Conservation (phyloP, 2,113 vertebrate genomes). For the Todiramphus saurophagus region DNA sequence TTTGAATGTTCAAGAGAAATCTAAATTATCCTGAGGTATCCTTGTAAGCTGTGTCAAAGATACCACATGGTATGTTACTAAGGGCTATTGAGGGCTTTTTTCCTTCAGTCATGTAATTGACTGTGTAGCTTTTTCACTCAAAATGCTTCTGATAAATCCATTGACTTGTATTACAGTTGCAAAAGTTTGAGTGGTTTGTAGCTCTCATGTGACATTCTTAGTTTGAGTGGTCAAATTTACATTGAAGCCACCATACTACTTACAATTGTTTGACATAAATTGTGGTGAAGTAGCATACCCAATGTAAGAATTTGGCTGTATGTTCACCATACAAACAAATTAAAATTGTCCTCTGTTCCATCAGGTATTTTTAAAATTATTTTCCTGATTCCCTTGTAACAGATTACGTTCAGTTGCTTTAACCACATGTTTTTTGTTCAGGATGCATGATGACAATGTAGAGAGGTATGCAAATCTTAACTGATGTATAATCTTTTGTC, state of each 20-base stretch:
- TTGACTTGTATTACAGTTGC: not conserved
- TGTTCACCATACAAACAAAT: not conserved
- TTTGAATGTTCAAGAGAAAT: not conserved
- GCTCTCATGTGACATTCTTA: not conserved
- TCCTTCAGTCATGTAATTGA: not conserved
- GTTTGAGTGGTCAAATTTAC: not conserved
- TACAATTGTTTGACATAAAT: not conserved
- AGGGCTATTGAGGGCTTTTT: not conserved
- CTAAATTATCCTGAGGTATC: not conserved
- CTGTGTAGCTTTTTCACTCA: not conserved
- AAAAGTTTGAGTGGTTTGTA: not conserved
- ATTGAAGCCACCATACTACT: not conserved
- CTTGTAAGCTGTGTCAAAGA: not conserved
- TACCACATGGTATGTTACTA: not conserved
- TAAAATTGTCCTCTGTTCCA: not conserved
- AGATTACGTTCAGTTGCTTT: not conserved
- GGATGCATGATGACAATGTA: not conserved
- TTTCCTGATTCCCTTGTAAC: conserved; percentile 1
- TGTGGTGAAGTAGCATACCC: not conserved
- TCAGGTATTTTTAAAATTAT: not conserved
- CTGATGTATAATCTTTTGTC: not conserved
- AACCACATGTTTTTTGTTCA: not conserved
- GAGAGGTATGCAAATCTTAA: not conserved
- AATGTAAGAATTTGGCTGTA: not conserved
- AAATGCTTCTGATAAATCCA: not conserved